Percentiles rank a stretch among this genome's conserved stretches.
Evolutionary conservation across 1,140 invertebrate genomes (phyloP).

Genomic region (fruit fly (Drosophila melanogaster)): Release_6_plus_ISO1_MT NT_033777.3:12975501-12976000

Average conservation of each 20-base stretch:
- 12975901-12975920: too few species aligned
- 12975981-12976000: constrained; percentile 39
- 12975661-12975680: neutral
- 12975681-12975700: neutral
- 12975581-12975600: too few species aligned
- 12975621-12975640: neutral
- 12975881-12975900: neutral
- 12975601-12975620: too few species aligned
- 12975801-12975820: too few species aligned
- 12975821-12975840: too few species aligned
- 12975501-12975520: constrained; percentile 1
- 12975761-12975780: neutral
- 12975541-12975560: neutral
- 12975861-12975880: too few species aligned
- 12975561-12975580: too few species aligned
- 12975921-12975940: neutral
- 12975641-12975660: neutral
- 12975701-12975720: neutral
- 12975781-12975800: neutral
- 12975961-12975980: constrained; percentile 15
- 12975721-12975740: constrained; percentile 1
- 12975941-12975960: neutral
- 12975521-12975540: neutral
- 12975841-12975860: too few species aligned
- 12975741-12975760: neutral